A percentile compares a stretch with the other conserved stretches of the same genome.
phyloP scores from a whole-genome alignment of 2,888 invertebrate genomes.

The Diarsia brunnea region DNA sequence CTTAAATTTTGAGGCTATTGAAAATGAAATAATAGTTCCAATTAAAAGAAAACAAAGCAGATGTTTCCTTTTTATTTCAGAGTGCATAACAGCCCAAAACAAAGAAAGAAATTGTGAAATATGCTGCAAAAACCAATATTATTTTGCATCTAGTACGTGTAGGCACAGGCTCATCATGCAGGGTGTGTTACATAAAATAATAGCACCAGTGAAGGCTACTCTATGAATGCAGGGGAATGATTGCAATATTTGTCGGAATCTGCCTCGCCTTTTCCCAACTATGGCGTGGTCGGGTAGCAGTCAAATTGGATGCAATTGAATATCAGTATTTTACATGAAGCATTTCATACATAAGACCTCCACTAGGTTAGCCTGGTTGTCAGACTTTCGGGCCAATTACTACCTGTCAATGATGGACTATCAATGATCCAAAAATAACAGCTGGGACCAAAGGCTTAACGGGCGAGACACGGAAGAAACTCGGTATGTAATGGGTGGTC shows the following conservation, averaged over 20 bases:
- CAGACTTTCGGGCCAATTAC: too few species aligned
- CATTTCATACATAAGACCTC: too few species aligned
- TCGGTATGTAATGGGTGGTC: too few species aligned
- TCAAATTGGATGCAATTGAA: too few species aligned
- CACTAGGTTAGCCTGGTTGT: too few species aligned
- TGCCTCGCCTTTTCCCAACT: too few species aligned
- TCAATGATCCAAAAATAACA: too few species aligned
- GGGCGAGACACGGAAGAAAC: too few species aligned
- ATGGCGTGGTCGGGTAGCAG: too few species aligned
- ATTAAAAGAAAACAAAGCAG: neutral
- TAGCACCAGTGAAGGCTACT: neutral
- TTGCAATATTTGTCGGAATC: neutral
- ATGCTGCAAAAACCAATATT: neutral
- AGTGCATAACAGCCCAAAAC: neutral
- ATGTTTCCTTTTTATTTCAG: neutral
- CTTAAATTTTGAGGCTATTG: neutral
- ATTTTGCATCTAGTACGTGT: neutral
- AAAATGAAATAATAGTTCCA: constrained; percentile 6
- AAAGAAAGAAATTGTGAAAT: neutral
- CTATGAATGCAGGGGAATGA: neutral
- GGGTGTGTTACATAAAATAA: neutral
- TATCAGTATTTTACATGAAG: too few species aligned
- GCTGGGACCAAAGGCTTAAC: too few species aligned
- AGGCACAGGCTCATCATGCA: neutral
- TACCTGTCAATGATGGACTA: too few species aligned